Evolutionary conservation across 2,888 invertebrate species (phyloP), one percentile per base, ranked within the genome.

Genomic region (Arrhopalites spinosus): DNA sequence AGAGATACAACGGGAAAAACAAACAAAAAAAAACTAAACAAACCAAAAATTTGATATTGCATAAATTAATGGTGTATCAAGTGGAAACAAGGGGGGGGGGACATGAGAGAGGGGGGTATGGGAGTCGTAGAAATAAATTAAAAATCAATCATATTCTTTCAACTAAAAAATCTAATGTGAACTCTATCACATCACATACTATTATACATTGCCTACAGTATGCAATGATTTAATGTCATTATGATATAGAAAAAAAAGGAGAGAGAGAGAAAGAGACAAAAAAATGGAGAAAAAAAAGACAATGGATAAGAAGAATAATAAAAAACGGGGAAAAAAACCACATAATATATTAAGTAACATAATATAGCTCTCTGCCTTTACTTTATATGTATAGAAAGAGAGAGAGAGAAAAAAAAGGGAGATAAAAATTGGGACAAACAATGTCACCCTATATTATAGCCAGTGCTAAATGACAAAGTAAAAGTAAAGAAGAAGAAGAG

Each of bases 261-360:
- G 64, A 64, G 1, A 30, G 64, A 64, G 5, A 59, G 64, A 64
- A 5, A 30, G 64, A 64, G 30, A 36, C 7, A 17, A 30, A 64
- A 36, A 59, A 59, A 23, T 2, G 59, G 25, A 59, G 59, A 25
- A 59, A 20, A 64, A 30, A 20, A 29, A 61, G n/a, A 27, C 27
- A n/a, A n/a, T n/a, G n/a, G n/a, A n/a, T n/a, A 47, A 47, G 47
- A n/a, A 1, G 47, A 47, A 47, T 47, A n/a, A 47, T 13, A 47
- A 7, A 47, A 7, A 47, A 47, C 13, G 47, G n/a, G n/a, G 47
- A 7, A 7, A 47, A 47, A 47, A 47, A 47, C 13, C 47, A n/a
- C 53, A 20, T n/a, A n/a, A 36, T 36, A 36, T 36, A 36, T 36
- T 36, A 36, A 11, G 36, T 36, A 36, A 36, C 11, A 36, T 36